phyloP scores from a whole-genome alignment of 2,888 invertebrate genomes.

The Gymnoscelis rufifasciata region DNA sequence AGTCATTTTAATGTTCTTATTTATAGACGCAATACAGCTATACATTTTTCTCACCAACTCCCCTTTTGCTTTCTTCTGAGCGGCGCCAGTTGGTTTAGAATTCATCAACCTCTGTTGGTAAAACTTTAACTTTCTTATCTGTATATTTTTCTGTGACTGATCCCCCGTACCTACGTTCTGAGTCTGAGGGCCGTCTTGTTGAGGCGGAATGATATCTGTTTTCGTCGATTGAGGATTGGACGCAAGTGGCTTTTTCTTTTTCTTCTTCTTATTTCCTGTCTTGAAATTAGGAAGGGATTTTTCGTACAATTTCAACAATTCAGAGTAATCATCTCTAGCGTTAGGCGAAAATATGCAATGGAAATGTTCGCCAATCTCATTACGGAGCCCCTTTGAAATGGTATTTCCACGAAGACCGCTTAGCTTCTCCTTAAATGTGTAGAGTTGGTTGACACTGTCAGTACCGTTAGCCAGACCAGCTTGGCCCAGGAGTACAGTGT shows the following conservation, averaged over 20 bases:
- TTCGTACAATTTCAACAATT: constrained; percentile 53
- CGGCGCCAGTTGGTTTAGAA: constrained; percentile 35
- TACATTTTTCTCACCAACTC: constrained; percentile 45
- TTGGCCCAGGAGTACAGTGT: constrained; percentile 80
- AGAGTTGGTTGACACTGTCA: constrained; percentile 62
- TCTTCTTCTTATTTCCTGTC: constrained; percentile 36
- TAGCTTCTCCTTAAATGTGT: constrained; percentile 51
- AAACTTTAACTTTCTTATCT: constrained; percentile 39
- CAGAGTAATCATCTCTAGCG: constrained; percentile 59
- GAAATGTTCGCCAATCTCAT: constrained; percentile 73
- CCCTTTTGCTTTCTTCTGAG: constrained; percentile 40
- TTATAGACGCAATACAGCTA: constrained; percentile 40
- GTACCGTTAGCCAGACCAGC: constrained; percentile 76
- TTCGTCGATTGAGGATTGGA: constrained; percentile 33
- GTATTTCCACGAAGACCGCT: constrained; percentile 46
- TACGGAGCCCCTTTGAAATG: constrained; percentile 59
- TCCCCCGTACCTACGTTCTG: constrained; percentile 19
- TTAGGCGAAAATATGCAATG: constrained; percentile 70
- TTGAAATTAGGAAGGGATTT: constrained; percentile 26
- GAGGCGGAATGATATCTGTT: constrained; percentile 37
- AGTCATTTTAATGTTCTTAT: constrained; percentile 37
- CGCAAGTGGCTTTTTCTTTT: constrained; percentile 33
- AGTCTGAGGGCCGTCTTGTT: constrained; percentile 25
- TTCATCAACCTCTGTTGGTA: constrained; percentile 42
- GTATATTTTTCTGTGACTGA: constrained; percentile 14